Conservation (phyloP, 2,797 vertebrate genomes). For the Sebastes jordani region DNA sequence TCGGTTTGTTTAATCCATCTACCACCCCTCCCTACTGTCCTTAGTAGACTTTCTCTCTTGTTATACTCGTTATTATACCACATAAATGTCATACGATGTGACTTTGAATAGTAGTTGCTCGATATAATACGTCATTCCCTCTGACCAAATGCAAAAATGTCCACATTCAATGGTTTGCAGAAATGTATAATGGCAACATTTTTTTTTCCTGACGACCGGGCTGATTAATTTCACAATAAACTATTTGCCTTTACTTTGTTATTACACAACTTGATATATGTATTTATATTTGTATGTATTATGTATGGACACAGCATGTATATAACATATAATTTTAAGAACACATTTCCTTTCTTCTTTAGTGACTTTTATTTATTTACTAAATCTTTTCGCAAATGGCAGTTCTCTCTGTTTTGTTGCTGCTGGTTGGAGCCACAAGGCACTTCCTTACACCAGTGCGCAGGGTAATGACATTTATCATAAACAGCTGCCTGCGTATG, state of each 20-base stretch:
- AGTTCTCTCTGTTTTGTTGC: neutral
- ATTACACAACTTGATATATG: too few species aligned
- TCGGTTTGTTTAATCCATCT: too few species aligned
- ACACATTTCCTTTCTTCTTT: neutral
- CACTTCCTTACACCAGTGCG: slow-evolving; percentile 13
- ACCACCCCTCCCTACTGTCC: too few species aligned
- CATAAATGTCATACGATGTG: too few species aligned
- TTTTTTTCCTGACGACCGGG: too few species aligned
- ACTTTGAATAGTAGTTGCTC: rapidly evolving
- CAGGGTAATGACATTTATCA: slow-evolving; percentile 58
- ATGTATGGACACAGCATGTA: neutral
- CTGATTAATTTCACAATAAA: neutral
- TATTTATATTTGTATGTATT: neutral
- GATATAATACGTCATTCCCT: too few species aligned
- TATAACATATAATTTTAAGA: neutral
- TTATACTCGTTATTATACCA: too few species aligned
- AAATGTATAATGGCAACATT: too few species aligned
- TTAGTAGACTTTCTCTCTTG: too few species aligned
- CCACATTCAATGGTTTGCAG: too few species aligned
- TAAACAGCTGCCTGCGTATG: slow-evolving; percentile 34
- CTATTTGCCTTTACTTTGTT: neutral
- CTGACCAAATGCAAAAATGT: too few species aligned
- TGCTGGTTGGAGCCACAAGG: neutral
- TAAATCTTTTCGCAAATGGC: neutral
- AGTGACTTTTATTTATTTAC: neutral